Evolutionary conservation across 2,888 invertebrate species (phyloP), one percentile per base, ranked within the genome.

Genomic region (Volucella bombylans): DNA sequence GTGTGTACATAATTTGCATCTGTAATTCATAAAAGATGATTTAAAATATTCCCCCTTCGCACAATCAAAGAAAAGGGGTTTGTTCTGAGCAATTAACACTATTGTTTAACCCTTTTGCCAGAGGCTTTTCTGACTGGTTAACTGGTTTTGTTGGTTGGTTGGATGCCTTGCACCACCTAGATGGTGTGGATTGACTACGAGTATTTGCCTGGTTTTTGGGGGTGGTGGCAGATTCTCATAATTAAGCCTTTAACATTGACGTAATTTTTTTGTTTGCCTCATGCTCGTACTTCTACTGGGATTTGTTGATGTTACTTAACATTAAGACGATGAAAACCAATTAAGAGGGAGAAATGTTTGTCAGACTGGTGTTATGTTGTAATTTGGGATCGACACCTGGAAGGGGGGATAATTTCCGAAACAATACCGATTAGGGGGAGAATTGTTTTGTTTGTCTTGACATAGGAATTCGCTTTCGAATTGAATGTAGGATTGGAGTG

Each of bases 381-480:
- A 85, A 85, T 81, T 76, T 85, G 76, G 85, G 76, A 85, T 85
- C 80, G 72, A 67, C 85, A 85, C 80, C 80, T 85, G 61, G 57
- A 62, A 31, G 61, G 67, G 61, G 67, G 67, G 76, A 52, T 71
- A 57, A 76, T 71, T 79, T 74, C 73, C 69, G 78, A 55, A 67
- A 78, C 72, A 82, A 54, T 67, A 14, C 31, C 31, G 49, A 64
- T 59, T 45, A 52, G 47, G 61, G 73, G 73, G 61, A 54, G 45
- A 67, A 73, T 79, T 79, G 52, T 73, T 67, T 61, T 79, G 73
- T 73, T 79, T 79, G 73, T 61, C 52, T 79, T 72, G 45, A 1
- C 31, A 45, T 4, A 14, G 50, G 41, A 47, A 39, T 38, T 23
- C 39, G 10, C 31, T 4, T 23, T 31, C n/a, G 6, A 31, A n/a